Conservation (phyloP, 2,113 vertebrate species). For the Ailuropoda melanoleuca region DNA sequence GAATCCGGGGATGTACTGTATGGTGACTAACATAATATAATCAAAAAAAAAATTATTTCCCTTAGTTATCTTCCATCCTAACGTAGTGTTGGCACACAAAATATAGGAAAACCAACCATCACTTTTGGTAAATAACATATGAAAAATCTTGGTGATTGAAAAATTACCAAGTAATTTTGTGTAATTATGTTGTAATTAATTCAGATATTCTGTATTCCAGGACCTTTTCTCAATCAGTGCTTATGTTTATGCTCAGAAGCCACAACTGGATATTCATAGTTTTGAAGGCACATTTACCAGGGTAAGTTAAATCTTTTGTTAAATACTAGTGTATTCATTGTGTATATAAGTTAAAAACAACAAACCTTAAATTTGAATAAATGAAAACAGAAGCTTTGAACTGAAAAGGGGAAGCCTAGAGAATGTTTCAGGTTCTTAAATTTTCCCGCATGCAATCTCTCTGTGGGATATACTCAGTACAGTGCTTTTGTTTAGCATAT, state of each 20-base stretch:
- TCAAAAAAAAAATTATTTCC: neutral
- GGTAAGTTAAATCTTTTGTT: conserved; percentile 84
- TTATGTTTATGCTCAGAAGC: conserved; percentile 95
- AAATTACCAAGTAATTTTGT: neutral
- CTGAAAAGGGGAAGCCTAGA: neutral
- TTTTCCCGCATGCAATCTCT: neutral
- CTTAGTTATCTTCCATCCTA: neutral
- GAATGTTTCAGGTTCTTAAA: neutral
- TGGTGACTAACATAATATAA: no score
- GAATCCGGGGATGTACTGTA: no score
- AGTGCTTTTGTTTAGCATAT: neutral
- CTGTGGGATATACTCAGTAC: neutral
- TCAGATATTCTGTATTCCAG: conserved; percentile 81
- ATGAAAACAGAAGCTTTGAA: neutral
- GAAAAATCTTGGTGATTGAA: neutral
- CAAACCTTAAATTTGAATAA: neutral
- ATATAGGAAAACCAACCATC: neutral
- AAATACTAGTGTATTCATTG: neutral
- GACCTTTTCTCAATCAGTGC: conserved; percentile 96
- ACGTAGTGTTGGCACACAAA: neutral
- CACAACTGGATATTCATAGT: conserved; percentile 97
- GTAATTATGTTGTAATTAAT: conserved; percentile 12
- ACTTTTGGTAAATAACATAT: neutral
- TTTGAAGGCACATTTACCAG: conserved; percentile 98
- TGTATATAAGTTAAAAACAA: neutral